Percentiles rank a stretch among this genome's conserved stretches.
These are phyloP conservation scores for Melikaiella ostensackeni DNA, from an alignment of 2,888 invertebrate genomes.

Conservation along the genomic window DNA sequence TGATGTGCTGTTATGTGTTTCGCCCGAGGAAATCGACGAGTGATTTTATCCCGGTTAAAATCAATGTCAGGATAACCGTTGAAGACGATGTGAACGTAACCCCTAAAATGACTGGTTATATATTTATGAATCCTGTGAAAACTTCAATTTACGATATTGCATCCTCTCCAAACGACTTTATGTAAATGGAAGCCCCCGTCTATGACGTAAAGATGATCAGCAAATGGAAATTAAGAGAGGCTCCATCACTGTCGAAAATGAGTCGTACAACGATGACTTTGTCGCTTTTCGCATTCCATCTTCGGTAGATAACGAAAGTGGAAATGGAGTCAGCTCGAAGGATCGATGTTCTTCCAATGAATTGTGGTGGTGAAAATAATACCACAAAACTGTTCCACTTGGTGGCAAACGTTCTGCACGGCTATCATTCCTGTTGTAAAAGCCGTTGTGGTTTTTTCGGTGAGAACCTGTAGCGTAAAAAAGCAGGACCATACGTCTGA, in stretches of 20 bases:
- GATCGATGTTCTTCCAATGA: not conserved
- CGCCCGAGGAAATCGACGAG: constrained; percentile 65
- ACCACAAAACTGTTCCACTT: constrained; percentile 5
- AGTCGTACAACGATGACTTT: too few relatives aligned
- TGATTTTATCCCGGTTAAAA: constrained; percentile 70
- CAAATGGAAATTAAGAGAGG: not conserved
- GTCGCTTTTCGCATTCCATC: too few relatives aligned
- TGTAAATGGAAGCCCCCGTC: constrained; percentile 60
- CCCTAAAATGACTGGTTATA: constrained; percentile 46
- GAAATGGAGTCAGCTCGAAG: too few relatives aligned
- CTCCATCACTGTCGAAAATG: too few relatives aligned
- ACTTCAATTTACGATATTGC: not conserved
- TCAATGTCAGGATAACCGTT: constrained; percentile 64
- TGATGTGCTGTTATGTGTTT: constrained; percentile 70
- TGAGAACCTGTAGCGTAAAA: not conserved
- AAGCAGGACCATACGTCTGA: not conserved
- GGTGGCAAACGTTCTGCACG: not conserved
- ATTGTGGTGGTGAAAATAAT: not conserved
- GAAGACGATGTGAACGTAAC: constrained; percentile 45
- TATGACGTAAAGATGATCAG: too few relatives aligned
- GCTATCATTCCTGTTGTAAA: constrained; percentile 3
- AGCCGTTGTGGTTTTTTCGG: not conserved
- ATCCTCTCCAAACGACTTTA: constrained; percentile 6
- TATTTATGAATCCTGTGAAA: constrained; percentile 48
- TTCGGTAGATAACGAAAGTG: too few relatives aligned